Base-by-base conservation (phyloP, 2,888 invertebrate species). In the Drosophila testacea region DNA sequence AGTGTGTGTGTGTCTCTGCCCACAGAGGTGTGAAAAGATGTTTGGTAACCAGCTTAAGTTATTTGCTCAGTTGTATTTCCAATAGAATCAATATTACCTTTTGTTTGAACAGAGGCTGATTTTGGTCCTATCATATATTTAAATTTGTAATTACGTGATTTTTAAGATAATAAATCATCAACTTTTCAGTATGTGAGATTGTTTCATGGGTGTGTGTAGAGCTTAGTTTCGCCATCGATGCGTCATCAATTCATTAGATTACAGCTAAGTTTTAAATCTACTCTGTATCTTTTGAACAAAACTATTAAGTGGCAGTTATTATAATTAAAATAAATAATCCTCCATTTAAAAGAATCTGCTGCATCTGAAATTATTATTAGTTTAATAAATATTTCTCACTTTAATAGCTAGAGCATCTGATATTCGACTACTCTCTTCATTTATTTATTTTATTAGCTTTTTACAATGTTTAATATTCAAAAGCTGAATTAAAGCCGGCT, bases 21-120 rank as follows among this genome's bases (percentile, higher is more conserved):
- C 57, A 57, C 62, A 62, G 46, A 81, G 82, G 88, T 88, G 83
- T 69, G 68, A 80, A 83, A 56, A 75, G 67, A 59, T 56, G 70
- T 88, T 82, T 77, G 59, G 68, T 61, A 83, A 80, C 28, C 56
- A 59, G 48, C 44, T 30, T 9, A 28, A 32, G 62, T 41, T 32
- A 34, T 56, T 50, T 48, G 57, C 34, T 36, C n/a, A 22, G 41
- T 34, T 13, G 6, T 32, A 51, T 51, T 50, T 22, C 22, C 30
- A 32, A 42, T 32, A 52, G 39, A 51, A 38, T 13, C 34, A 34
- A 48, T n/a, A n/a, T 46, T 2, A 22, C 4, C 16, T 34, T 10
- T 6, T 38, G 36, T 64, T 73, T 50, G 46, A 38, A 39, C 54
- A 68, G 61, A 60, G 41, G 27, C 27, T 28, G 52, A 48, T 65